phyloP scores from a whole-genome alignment of 1,140 invertebrate species.

The Meteorus sp. region DNA sequence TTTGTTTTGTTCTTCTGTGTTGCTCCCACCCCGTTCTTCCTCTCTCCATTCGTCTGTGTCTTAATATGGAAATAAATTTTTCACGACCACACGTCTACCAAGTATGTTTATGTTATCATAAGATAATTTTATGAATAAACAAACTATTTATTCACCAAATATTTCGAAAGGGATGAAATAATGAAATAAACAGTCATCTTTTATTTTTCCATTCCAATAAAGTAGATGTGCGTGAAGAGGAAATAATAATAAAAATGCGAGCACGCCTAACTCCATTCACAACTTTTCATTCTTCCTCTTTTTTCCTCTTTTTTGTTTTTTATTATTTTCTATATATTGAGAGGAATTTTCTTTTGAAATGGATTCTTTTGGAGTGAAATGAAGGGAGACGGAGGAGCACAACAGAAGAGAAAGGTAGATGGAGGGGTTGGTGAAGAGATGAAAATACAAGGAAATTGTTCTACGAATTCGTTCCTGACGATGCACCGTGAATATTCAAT shows the following conservation, averaged over 20 bases:
- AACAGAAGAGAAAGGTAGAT: slow-evolving; percentile 13
- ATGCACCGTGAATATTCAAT: slow-evolving; percentile 20
- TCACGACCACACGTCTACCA: too few relatives aligned
- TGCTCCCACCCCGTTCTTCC: too few relatives aligned
- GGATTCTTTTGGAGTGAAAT: not conserved
- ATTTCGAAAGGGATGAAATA: too few relatives aligned
- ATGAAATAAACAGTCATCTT: too few relatives aligned
- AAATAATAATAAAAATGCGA: not conserved
- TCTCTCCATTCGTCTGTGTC: too few relatives aligned
- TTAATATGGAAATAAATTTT: too few relatives aligned
- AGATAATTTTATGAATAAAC: too few relatives aligned
- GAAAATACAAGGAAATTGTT: slow-evolving; percentile 7
- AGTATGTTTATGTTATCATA: too few relatives aligned
- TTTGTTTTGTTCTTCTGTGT: too few relatives aligned
- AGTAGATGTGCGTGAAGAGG: too few relatives aligned
- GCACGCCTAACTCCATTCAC: not conserved
- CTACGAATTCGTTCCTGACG: not conserved
- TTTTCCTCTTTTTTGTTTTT: not conserved
- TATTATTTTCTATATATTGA: not conserved
- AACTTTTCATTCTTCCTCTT: not conserved
- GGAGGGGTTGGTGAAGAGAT: slow-evolving; percentile 23
- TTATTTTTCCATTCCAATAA: not conserved
- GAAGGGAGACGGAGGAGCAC: not conserved
- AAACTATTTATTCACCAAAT: too few relatives aligned
- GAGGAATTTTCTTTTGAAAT: not conserved